Evolutionary conservation across 2,113 vertebrate genomes (phyloP), one percentile per base, ranked within the genome.

Genomic region (Micromys minutus): DNA sequence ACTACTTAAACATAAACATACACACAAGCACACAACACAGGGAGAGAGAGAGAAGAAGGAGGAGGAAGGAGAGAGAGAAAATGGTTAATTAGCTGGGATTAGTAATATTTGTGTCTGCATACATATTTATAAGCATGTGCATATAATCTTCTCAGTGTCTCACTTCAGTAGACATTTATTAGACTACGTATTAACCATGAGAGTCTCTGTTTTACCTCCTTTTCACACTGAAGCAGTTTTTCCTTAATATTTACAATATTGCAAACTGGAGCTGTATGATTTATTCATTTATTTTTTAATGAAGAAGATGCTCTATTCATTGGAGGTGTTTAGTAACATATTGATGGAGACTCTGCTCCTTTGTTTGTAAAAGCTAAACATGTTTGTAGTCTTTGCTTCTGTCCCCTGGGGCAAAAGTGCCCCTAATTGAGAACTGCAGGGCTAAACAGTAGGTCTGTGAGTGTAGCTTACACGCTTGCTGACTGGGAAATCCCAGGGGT

Each of bases 401-500:
- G 6, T 81, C 42, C 59, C 31, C 1, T 67, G n/a, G 31, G n/a
- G 50, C 36, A 95, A 96, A 89, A 90, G 84, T n/a, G 52, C 17
- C 24, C 34, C 42, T 79, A 67, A n/a, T 50, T 81, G 79, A 92
- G 31, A 94, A 95, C 6, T 47, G 61, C 16, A 92, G 22, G 45
- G 67, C 45, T 77, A 86, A 91, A 71, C 69, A 89, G 57, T 69
- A 96, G 26, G 13, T 81, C 0, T 95, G 85, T 90, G 85, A 45
- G 15, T 61, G 13, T 85, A 87, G 50, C 67, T 95, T 89, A 75
- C 79, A 92, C 90, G 89, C 42, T 88, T 17, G 1, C 77, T 96
- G 90, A 92, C 59, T 91, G 4, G 39, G 90, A 95, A 85, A 90
- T 90, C 80, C 91, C 79, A 74, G 3, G 85, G 90, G 47, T 42